These are phyloP conservation scores for Ladona fulva DNA, from an alignment of 1,140 invertebrate genomes.

Conservation along the genomic window DNA sequence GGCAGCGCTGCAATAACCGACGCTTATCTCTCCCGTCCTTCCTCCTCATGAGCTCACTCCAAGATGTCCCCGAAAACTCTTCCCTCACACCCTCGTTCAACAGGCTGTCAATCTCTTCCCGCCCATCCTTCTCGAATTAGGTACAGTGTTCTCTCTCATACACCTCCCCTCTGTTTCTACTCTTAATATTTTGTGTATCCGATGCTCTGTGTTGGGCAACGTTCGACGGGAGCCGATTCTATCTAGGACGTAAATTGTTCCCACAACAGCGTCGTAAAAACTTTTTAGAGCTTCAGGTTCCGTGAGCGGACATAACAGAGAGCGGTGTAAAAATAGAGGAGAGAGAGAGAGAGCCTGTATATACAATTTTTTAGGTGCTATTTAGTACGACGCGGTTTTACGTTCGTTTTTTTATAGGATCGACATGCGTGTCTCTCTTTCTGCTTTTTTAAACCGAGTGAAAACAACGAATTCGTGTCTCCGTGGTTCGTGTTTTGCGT, in stretches of 20 bases:
- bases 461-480: no score
- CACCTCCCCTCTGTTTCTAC: background rate
- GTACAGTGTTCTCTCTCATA: background rate
- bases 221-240: background rate
- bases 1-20: background rate
- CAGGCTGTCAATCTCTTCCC: background rate
- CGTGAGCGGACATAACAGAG: background rate
- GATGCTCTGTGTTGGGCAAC: background rate
- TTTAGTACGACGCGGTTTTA: background rate
- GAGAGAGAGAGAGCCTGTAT: background rate
- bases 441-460: no score
- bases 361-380: background rate
- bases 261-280: constrained; percentile 4
- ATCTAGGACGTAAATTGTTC: background rate
- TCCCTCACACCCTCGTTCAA: background rate
- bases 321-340: background rate
- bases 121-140: background rate
- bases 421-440: no score
- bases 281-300: background rate
- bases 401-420: background rate
- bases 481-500: no score
- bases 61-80: background rate
- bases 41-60: background rate
- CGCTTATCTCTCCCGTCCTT: background rate
- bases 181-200: no score